Evolutionary conservation across 2,888 invertebrate species (phyloP).

Genomic region (Oegoconia quadripuncta): DNA sequence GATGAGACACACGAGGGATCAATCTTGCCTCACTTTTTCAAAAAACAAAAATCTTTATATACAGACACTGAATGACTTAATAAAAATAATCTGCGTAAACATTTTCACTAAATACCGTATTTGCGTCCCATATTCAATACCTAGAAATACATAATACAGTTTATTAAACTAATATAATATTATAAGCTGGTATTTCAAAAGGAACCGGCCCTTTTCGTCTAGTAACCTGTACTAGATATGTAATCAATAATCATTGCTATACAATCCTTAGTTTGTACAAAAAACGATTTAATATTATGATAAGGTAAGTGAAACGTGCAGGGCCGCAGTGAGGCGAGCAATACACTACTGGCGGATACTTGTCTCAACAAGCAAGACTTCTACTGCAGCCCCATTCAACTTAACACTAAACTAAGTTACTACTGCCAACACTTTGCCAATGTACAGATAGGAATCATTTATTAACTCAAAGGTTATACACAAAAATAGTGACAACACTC

Average conservation of each 20-base stretch:
- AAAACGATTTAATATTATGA: conserved; percentile 46
- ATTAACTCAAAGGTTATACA: conserved; percentile 17
- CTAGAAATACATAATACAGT: conserved; percentile 55
- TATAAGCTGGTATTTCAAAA: conserved; percentile 33
- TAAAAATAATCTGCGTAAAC: conserved; percentile 47
- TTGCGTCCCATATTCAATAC: conserved; percentile 75
- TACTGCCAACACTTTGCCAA: conserved; percentile 3
- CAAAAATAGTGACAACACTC: conserved; percentile 51
- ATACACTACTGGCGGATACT: not conserved
- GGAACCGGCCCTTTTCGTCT: conserved; percentile 61
- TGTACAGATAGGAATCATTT: conserved; percentile 14
- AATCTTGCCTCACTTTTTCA: conserved; percentile 62
- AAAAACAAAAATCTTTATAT: conserved; percentile 58
- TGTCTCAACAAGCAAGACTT: not conserved
- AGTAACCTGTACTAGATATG: conserved; percentile 58
- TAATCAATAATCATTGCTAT: not conserved
- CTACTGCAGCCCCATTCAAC: not conserved
- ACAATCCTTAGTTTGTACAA: conserved; percentile 51
- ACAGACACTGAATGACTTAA: conserved; percentile 59
- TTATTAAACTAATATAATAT: conserved; percentile 50
- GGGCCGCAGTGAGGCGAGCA: not conserved
- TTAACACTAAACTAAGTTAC: conserved; percentile 5
- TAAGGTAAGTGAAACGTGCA: conserved; percentile 15
- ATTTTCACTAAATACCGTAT: conserved; percentile 71
- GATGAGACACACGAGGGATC: conserved; percentile 50